Conservation (phyloP, 1,140 invertebrate species). For the Limonius californicus region DNA sequence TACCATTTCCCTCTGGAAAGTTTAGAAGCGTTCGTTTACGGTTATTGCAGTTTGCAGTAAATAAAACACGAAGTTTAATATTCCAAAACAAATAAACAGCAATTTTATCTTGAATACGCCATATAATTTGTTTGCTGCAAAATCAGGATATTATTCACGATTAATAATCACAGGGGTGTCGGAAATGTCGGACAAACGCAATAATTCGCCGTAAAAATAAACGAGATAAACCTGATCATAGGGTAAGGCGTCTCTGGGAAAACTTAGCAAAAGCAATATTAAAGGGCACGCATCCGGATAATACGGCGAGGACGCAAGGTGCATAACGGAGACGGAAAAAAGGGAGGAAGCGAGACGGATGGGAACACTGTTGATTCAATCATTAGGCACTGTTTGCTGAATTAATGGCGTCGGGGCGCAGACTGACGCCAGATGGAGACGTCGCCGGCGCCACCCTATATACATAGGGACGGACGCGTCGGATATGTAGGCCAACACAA, state of each 20-base stretch:
- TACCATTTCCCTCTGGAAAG: too few relatives aligned
- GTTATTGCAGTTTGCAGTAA: too few relatives aligned
- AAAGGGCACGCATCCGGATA: background rate
- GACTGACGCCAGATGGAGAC: constrained; percentile 40
- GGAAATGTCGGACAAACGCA: background rate
- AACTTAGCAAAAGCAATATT: background rate
- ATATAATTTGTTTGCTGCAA: too few relatives aligned
- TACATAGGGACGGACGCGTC: constrained; percentile 11
- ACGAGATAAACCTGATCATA: background rate
- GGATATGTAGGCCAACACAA: constrained; percentile 8
- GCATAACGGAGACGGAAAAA: background rate
- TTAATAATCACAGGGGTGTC: too few relatives aligned
- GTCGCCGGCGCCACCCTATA: constrained; percentile 31
- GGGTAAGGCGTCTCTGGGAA: background rate
- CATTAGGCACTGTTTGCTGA: constrained; percentile 46
- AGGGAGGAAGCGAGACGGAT: background rate
- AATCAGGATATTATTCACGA: too few relatives aligned
- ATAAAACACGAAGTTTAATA: too few relatives aligned
- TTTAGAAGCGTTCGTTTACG: too few relatives aligned
- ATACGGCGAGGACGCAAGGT: background rate
- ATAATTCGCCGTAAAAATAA: background rate
- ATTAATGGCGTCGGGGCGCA: constrained; percentile 45
- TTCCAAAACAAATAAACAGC: too few relatives aligned
- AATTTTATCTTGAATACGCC: too few relatives aligned
- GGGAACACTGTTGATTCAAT: constrained; percentile 44